Conservation (phyloP, 2,888 invertebrate species). For the Polyploca ridens region DNA sequence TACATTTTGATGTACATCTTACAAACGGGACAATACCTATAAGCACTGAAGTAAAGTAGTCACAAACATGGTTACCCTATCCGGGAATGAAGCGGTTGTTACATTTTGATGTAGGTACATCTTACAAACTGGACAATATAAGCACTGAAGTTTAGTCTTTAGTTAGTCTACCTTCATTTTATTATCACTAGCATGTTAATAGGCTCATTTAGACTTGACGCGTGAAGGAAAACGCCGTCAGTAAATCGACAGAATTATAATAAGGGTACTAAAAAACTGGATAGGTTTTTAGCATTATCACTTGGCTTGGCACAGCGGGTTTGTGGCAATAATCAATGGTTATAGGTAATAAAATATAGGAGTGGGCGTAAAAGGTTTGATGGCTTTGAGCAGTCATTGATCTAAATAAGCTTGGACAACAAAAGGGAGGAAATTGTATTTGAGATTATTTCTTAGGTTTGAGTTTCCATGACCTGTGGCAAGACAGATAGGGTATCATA, state of each 20-base stretch:
- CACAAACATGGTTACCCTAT: background rate
- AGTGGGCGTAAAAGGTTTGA: constrained; percentile 5
- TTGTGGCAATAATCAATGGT: constrained; percentile 10
- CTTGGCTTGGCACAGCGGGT: background rate
- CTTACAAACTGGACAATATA: background rate
- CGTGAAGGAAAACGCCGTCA: background rate
- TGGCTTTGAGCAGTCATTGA: background rate
- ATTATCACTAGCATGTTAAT: constrained; percentile 7
- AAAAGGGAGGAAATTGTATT: background rate
- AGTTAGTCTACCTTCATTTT: constrained; percentile 7
- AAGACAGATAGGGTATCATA: too few relatives aligned
- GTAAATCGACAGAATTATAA: constrained; percentile 1
- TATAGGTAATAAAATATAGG: constrained; percentile 9
- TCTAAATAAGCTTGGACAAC: background rate
- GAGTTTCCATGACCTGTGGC: too few relatives aligned
- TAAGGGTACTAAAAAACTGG: background rate
- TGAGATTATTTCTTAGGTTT: too few relatives aligned
- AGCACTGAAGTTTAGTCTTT: background rate
- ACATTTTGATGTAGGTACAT: background rate
- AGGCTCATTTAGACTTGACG: background rate
- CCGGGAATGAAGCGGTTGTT: background rate
- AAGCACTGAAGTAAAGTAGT: background rate
- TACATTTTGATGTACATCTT: background rate
- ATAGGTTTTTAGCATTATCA: background rate
- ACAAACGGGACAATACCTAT: background rate